Evolutionary conservation across 2,113 vertebrate genomes (phyloP).

Genomic region (Donacobius atricapilla): DNA sequence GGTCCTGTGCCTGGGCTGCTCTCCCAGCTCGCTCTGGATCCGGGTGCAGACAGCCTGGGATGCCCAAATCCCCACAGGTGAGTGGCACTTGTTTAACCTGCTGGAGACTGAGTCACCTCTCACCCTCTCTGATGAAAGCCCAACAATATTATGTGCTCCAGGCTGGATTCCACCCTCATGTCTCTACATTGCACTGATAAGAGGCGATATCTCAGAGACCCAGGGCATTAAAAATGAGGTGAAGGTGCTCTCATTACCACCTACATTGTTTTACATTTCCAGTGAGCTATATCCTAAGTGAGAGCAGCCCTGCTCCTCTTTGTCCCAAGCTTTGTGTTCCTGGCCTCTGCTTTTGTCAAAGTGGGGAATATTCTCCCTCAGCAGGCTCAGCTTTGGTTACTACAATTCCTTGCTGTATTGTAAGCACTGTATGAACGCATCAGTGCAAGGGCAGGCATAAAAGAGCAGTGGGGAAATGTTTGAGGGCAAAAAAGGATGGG

Average conservation of each 20-base stretch:
- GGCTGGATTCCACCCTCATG: neutral
- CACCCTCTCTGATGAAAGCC: neutral
- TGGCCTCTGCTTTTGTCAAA: neutral
- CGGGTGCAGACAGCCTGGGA: neutral
- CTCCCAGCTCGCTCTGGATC: neutral
- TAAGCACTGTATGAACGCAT: neutral
- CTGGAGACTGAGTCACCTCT: neutral
- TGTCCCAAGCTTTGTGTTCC: neutral
- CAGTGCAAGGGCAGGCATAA: neutral
- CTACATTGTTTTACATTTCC: neutral
- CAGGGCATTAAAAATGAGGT: neutral
- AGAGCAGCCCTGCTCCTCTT: neutral
- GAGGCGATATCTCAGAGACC: neutral
- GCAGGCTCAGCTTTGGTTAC: neutral
- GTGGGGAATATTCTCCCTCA: neutral
- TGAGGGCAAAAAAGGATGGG: neutral
- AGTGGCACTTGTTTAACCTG: neutral
- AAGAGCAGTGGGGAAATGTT: neutral
- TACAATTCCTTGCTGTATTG: neutral
- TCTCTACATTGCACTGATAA: neutral
- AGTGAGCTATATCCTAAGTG: neutral
- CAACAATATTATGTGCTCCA: accelerated
- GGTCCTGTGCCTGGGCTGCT: neutral
- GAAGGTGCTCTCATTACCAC: neutral
- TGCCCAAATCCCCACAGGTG: neutral